Evolutionary conservation across 2,888 invertebrate genomes (phyloP).

Genomic region (Melinaea marsaeus): DNA sequence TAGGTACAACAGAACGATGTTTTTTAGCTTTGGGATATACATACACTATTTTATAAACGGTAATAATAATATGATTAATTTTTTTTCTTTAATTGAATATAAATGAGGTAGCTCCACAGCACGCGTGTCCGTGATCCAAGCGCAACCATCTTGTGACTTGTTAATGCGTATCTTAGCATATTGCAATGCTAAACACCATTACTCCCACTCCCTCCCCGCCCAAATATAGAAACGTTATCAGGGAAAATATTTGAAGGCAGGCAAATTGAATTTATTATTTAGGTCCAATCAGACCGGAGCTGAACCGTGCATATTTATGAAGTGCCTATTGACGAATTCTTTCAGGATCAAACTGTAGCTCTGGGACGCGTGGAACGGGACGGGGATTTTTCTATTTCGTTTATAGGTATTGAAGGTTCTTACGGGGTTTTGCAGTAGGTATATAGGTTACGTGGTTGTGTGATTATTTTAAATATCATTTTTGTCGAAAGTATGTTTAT

Average conservation of each 20-base stretch:
- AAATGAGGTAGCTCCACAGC: conserved; percentile 41
- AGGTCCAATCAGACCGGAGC: conserved; percentile 58
- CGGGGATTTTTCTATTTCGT: conserved; percentile 17
- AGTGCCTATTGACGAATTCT: conserved; percentile 36
- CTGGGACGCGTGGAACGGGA: conserved; percentile 23
- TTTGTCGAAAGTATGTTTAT: no score
- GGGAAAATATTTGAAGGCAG: conserved; percentile 69
- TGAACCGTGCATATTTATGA: conserved; percentile 42
- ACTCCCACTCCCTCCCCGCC: conserved; percentile 65
- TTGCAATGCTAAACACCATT: conserved; percentile 74
- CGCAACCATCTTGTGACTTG: conserved; percentile 75
- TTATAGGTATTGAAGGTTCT: conserved; percentile 3
- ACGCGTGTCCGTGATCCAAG: conserved; percentile 41
- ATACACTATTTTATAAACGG: neutral
- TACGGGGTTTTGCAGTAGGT: no score
- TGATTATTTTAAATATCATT: no score
- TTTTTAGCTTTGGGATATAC: conserved; percentile 2
- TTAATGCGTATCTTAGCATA: conserved; percentile 78
- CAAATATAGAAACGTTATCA: conserved; percentile 68
- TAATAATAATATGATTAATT: neutral
- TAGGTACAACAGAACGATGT: no score
- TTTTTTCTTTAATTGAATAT: conserved; percentile 7
- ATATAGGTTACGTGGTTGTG: neutral
- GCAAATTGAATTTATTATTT: conserved; percentile 76
- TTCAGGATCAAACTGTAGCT: conserved; percentile 29